These are phyloP conservation scores for Crocallis elinguaria DNA, from an alignment of 2,888 invertebrate genomes.

Conservation along the genomic window DNA sequence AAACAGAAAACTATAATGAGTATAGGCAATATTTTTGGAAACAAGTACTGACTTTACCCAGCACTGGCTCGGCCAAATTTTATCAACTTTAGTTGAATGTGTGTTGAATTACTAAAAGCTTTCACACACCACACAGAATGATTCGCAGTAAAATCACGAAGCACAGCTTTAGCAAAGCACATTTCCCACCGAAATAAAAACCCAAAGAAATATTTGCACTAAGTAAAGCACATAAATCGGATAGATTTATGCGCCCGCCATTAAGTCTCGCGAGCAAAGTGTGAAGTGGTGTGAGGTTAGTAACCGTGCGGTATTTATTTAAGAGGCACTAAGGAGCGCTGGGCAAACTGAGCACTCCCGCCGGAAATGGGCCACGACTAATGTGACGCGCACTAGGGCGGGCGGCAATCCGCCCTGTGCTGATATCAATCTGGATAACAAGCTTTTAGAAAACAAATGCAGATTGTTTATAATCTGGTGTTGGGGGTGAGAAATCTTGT, in stretches of 20 bases:
- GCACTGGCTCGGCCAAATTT: too few relatives aligned
- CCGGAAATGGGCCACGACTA: constrained; percentile 78
- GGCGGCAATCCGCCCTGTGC: constrained; percentile 37
- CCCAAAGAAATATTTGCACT: constrained; percentile 40
- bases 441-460: background rate
- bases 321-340: constrained; percentile 65
- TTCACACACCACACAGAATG: background rate
- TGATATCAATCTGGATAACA: constrained; percentile 15
- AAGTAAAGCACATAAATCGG: constrained; percentile 61
- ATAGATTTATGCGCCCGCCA: constrained; percentile 67
- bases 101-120: background rate
- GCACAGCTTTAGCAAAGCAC: background rate
- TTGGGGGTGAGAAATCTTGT: too few relatives aligned
- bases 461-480: too few relatives aligned
- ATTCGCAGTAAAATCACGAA: background rate
- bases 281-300: constrained; percentile 78
- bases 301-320: constrained; percentile 82
- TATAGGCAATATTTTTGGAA: too few relatives aligned
- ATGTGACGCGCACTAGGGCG: constrained; percentile 50
- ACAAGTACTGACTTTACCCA: too few relatives aligned
- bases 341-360: constrained; percentile 72
- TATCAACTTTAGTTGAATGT: too few relatives aligned
- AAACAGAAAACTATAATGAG: too few relatives aligned
- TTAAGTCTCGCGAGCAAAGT: constrained; percentile 72
- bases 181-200: constrained; percentile 11